A percentile compares a stretch with the other conserved stretches of the same genome.
phyloP scores from a whole-genome alignment of 2,797 vertebrate species.

The Carcharodon carcharias region DNA sequence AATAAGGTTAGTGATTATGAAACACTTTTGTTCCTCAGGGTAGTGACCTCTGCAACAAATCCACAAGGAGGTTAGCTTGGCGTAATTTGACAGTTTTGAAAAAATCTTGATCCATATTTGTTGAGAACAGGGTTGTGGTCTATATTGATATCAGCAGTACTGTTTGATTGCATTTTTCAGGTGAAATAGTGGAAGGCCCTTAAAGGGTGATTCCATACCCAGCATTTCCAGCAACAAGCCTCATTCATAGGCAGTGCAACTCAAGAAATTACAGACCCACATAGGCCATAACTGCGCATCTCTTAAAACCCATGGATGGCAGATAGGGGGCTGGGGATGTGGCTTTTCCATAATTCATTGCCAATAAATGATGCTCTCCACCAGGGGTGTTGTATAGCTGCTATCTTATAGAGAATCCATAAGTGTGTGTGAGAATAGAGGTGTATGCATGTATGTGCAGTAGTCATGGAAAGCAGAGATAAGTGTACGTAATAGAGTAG shows the following conservation, averaged over 20 bases:
- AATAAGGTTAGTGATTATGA: background rate
- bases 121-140: background rate
- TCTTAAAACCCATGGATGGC: background rate
- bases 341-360: too few species aligned
- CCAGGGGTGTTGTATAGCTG: too few species aligned
- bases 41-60: background rate
- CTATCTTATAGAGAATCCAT: too few species aligned
- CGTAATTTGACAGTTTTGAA: background rate
- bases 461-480: background rate
- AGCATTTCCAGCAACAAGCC: background rate
- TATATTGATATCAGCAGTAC: background rate
- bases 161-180: background rate
- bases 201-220: background rate
- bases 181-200: background rate
- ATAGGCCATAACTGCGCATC: background rate
- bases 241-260: background rate
- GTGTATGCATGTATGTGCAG: too few species aligned
- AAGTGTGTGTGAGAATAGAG: too few species aligned
- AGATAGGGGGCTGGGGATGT: too few species aligned
- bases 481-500: background rate
- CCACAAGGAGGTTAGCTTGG: background rate
- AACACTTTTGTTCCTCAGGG: background rate
- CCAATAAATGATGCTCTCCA: too few species aligned
- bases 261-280: background rate
- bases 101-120: background rate